A percentile compares a stretch with the other conserved stretches of the same genome.
Conservation (phyloP, 2,797 vertebrate species). For the Trematocara caparti region DNA sequence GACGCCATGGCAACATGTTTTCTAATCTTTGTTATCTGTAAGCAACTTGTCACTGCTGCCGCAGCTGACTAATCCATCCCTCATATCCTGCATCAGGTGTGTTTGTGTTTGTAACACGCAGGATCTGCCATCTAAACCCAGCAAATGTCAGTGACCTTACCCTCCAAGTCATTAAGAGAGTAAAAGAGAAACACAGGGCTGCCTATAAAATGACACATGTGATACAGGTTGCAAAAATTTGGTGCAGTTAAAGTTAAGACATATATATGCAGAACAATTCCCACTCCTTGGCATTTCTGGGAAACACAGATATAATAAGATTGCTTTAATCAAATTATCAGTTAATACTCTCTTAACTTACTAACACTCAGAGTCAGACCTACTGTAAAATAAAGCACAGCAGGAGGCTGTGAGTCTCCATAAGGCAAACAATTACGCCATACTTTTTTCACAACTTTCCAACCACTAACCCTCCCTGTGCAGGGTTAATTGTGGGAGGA, state of each 20-base stretch:
- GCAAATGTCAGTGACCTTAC: conserved; percentile 26
- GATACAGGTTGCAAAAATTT: not conserved
- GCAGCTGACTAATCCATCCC: conserved; percentile 64
- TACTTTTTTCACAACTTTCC: conserved; percentile 63
- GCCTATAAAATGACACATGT: not conserved
- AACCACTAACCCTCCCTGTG: conserved; percentile 52
- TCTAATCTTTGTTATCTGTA: conserved; percentile 76
- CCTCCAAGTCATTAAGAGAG: conserved; percentile 10
- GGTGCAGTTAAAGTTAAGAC: not conserved
- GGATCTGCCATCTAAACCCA: conserved; percentile 8
- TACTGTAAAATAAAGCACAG: conserved; percentile 3
- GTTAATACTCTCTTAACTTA: not conserved
- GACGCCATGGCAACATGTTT: conserved; percentile 74
- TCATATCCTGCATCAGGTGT: conserved; percentile 57
- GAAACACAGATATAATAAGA: not conserved
- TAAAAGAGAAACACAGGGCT: conserved; percentile 8
- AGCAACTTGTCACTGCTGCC: conserved; percentile 57
- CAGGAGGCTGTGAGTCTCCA: conserved; percentile 42
- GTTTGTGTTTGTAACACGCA: conserved; percentile 53
- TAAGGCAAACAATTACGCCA: conserved; percentile 67
- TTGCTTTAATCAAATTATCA: not conserved
- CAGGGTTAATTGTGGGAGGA: conserved; percentile 63
- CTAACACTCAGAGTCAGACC: not conserved
- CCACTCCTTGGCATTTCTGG: not conserved
- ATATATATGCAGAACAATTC: not conserved